Evolutionary conservation across 1,140 invertebrate genomes (phyloP).

Genomic region (Eurytemora carolleeae): DNA sequence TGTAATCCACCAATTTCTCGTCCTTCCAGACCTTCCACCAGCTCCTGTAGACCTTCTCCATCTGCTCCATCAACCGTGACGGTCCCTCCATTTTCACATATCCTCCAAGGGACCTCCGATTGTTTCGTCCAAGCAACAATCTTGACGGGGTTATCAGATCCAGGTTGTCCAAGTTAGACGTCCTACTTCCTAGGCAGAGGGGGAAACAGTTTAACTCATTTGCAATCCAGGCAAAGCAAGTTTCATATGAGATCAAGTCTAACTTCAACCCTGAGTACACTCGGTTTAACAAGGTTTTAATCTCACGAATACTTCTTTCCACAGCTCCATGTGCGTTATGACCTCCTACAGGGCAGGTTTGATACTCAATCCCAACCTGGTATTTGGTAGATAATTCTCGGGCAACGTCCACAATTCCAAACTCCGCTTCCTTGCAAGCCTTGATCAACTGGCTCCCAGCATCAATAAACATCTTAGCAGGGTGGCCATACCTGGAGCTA

Average conservation of each 20-base stretch:
- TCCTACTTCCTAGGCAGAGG: not conserved
- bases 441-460: not conserved
- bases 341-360: not conserved
- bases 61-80: not conserved
- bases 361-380: not conserved
- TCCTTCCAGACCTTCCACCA: not conserved
- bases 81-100: not conserved
- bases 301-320: not conserved
- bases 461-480: not conserved
- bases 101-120: not conserved
- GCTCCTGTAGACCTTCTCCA: not conserved
- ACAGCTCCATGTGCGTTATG: not conserved
- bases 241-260: not conserved
- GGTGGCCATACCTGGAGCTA: not conserved
- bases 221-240: not conserved
- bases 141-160: not conserved
- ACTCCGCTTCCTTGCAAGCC: not conserved
- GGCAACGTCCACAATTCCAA: not conserved
- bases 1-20: not conserved
- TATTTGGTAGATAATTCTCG: not conserved
- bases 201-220: not conserved
- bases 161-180: not conserved
- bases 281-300: not conserved
- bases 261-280: not conserved
- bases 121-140: not conserved